phyloP scores from a whole-genome alignment of 2,888 invertebrate genomes.

The Drosophila testacea region DNA sequence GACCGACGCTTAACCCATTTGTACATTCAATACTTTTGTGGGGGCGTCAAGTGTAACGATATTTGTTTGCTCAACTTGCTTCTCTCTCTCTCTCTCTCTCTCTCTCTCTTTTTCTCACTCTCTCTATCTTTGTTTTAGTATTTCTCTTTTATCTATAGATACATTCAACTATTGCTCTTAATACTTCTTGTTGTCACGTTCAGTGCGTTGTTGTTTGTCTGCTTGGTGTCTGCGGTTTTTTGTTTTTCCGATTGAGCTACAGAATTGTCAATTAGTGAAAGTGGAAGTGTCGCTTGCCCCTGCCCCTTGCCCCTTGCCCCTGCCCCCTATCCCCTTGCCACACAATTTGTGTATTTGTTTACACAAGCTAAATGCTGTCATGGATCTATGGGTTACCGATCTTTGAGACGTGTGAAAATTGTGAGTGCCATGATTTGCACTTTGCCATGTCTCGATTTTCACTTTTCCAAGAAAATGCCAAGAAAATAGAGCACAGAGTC shows the following conservation, averaged over 20 bases:
- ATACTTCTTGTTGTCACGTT: slow-evolving; percentile 45
- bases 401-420: slow-evolving; percentile 69
- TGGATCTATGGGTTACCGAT: slow-evolving; percentile 46
- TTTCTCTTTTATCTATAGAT: neutral
- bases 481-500: slow-evolving; percentile 10
- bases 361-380: slow-evolving; percentile 58
- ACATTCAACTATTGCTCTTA: slow-evolving; percentile 26
- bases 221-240: slow-evolving; percentile 63
- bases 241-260: slow-evolving; percentile 66
- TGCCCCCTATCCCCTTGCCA: neutral
- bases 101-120: slow-evolving; percentile 4
- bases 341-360: slow-evolving; percentile 49
- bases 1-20: slow-evolving; percentile 53
- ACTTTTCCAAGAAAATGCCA: slow-evolving; percentile 46
- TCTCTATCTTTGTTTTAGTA: slow-evolving; percentile 2
- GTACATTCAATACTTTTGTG: slow-evolving; percentile 26
- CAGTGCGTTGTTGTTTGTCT: slow-evolving; percentile 40
- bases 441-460: slow-evolving; percentile 50
- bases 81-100: neutral
- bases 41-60: slow-evolving; percentile 62
- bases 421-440: slow-evolving; percentile 66
- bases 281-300: slow-evolving; percentile 64
- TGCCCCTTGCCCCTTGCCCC: neutral
- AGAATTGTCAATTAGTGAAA: slow-evolving; percentile 81
- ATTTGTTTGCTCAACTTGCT: slow-evolving; percentile 25